These are phyloP conservation scores for Serilophus lunatus DNA, from an alignment of 2,113 vertebrate genomes.

Conservation along the genomic window DNA sequence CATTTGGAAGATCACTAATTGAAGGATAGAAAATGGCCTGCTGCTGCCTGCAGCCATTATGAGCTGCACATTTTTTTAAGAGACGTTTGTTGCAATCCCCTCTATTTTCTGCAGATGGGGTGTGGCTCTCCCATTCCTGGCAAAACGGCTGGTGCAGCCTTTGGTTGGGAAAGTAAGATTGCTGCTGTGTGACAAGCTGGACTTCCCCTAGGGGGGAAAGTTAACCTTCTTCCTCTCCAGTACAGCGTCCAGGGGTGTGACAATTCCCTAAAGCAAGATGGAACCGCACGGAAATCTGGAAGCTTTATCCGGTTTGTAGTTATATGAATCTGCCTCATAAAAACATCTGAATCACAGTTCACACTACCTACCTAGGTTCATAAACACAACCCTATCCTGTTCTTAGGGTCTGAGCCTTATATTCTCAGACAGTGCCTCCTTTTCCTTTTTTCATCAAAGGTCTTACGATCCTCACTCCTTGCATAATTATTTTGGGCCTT, in stretches of 20 bases:
- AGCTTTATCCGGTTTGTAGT: background rate
- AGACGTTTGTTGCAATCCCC: slow-evolving; percentile 34
- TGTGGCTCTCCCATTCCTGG: slow-evolving; percentile 24
- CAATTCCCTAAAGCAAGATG: background rate
- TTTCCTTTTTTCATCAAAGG: background rate
- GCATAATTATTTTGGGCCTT: background rate
- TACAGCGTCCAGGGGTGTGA: background rate
- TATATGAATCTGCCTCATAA: background rate
- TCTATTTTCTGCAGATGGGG: slow-evolving; percentile 27
- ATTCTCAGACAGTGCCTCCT: background rate
- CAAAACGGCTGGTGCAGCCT: slow-evolving; percentile 15
- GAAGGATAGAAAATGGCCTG: slow-evolving; percentile 44
- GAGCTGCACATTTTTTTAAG: slow-evolving; percentile 29
- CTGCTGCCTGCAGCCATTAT: slow-evolving; percentile 21
- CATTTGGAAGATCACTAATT: slow-evolving; percentile 38
- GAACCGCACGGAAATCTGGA: background rate
- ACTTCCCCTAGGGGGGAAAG: background rate
- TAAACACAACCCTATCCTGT: background rate
- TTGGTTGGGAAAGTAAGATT: slow-evolving; percentile 20
- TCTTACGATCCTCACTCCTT: background rate
- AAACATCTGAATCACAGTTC: background rate
- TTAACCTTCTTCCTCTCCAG: background rate
- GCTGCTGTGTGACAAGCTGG: background rate
- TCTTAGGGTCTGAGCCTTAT: background rate
- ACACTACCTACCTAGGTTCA: background rate